phyloP scores from a whole-genome alignment of 2,888 invertebrate species.

The Bunonema sp. region DNA sequence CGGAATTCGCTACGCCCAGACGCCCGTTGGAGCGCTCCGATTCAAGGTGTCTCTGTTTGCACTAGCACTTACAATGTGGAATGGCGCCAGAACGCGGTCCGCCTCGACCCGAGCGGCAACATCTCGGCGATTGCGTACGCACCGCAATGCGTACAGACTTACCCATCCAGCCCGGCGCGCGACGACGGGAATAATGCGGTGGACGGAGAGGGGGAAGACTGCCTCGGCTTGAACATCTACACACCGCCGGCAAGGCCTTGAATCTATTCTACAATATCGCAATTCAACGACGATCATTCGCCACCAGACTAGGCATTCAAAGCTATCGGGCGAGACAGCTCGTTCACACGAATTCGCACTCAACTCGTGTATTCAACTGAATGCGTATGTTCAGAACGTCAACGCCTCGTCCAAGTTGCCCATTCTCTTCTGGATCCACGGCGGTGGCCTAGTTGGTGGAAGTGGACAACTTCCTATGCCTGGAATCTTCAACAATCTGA shows the following conservation, averaged over 20 bases:
- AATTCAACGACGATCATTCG: conserved; percentile 1
- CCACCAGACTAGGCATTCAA: not conserved
- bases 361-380: too few relatives aligned
- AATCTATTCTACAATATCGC: too few relatives aligned
- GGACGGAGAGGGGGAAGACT: conserved; percentile 8
- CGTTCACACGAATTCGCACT: too few relatives aligned
- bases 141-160: not conserved
- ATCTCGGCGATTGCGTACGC: conserved; percentile 9
- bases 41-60: conserved; percentile 3
- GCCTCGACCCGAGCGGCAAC: conserved; percentile 7
- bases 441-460: conserved; percentile 14
- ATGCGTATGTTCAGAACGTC: conserved; percentile 10
- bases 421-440: conserved; percentile 12
- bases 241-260: conserved; percentile 11
- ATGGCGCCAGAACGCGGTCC: not conserved
- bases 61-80: not conserved
- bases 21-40: conserved; percentile 8
- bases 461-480: conserved; percentile 9
- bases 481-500: conserved; percentile 11
- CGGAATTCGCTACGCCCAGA: conserved; percentile 12
- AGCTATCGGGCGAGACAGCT: not conserved
- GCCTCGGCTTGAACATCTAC: conserved; percentile 13
- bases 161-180: conserved; percentile 5
- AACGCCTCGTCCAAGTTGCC: conserved; percentile 9
- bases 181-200: too few relatives aligned